phyloP scores from a whole-genome alignment of 37 sponge, comb jelly and placozoan species.

The Lycopodina hypogea region DNA sequence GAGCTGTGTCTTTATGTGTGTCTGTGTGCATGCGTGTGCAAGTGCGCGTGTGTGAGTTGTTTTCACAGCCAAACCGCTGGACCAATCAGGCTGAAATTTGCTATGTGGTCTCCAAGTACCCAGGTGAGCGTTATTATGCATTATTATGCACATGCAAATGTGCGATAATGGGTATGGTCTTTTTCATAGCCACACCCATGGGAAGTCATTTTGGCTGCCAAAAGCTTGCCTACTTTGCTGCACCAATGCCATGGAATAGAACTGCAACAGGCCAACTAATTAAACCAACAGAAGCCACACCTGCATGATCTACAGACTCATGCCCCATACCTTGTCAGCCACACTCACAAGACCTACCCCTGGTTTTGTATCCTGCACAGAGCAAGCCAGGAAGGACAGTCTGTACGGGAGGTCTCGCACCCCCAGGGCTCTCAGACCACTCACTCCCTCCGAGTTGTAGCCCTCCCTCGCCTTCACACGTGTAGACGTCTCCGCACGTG shows the following conservation, averaged over 20 bases:
- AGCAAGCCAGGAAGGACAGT: slow-evolving; percentile 92
- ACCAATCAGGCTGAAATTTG: too few relatives aligned
- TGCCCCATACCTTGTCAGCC: background rate
- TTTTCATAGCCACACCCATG: too few relatives aligned
- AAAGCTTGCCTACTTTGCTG: too few relatives aligned
- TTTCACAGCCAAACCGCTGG: too few relatives aligned
- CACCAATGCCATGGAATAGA: too few relatives aligned
- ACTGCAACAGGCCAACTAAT: background rate
- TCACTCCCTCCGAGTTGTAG: slow-evolving; percentile 66
- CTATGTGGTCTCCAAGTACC: too few relatives aligned
- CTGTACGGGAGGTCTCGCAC: slow-evolving; percentile 94
- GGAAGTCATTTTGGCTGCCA: too few relatives aligned
- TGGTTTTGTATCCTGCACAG: slow-evolving; percentile 67
- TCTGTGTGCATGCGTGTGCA: too few relatives aligned
- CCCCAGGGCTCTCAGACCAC: slow-evolving; percentile 94
- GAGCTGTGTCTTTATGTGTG: too few relatives aligned
- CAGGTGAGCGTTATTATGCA: background rate
- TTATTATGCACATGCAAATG: background rate
- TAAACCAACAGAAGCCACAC: background rate
- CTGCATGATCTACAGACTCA: background rate
- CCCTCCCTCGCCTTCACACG: slow-evolving; percentile 53
- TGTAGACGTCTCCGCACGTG: slow-evolving; percentile 64
- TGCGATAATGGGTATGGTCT: too few relatives aligned
- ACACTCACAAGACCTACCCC: slow-evolving; percentile 27
- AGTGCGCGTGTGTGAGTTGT: too few relatives aligned